Evolutionary conservation across 37 sponge, comb jelly and placozoan species (phyloP), one percentile per base, ranked within the genome.

Genomic region (Spongia lamella): DNA sequence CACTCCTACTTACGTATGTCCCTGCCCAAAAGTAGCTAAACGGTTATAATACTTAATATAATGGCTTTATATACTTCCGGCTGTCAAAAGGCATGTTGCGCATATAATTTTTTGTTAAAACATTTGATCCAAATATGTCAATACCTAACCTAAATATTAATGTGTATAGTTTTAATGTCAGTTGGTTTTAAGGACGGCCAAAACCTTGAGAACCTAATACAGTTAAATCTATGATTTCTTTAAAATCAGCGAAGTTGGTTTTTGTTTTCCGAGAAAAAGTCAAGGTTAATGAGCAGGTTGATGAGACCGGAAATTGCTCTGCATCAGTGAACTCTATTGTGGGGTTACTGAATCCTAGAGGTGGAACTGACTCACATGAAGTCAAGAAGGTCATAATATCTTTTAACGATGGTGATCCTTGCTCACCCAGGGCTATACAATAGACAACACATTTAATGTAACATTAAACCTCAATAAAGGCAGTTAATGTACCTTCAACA

Each of bases 321-420:
- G 1, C 30, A 3, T 6, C 26, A 15, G 30, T 51, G 54, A 71
- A 71, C 26, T 4, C 14, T 1, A 71, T 50, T 14, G 33, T 51
- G 13, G 25, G 53, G 19, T 2, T 25, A n/a, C 72, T 55, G 9
- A 53, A 71, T 1, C 56, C 72, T 30, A 71, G 11, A 15, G 72
- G 56, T 21, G 72, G 72, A 25, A 71, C 31, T 1, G 32, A 21
- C 49, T 71, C 72, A 30, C 33, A 56, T 13, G 60, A 35, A 19
- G 75, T 73, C 1, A 73, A 37, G 13, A 57, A 73, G 16, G 57
- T 15, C 58, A 73, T 54, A 1, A 73, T 38, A 57, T 73, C 75
- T 25, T 27, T 13, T 17, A 73, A 37, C 22, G 58, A 32, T 14
- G 75, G 75, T 9, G 75, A 33, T 1, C 21, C 54, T 3, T 27